Percentiles rank a stretch among this genome's conserved stretches.
phyloP scores from a whole-genome alignment of 2,113 vertebrate genomes.

The Gadus chalcogrammus region DNA sequence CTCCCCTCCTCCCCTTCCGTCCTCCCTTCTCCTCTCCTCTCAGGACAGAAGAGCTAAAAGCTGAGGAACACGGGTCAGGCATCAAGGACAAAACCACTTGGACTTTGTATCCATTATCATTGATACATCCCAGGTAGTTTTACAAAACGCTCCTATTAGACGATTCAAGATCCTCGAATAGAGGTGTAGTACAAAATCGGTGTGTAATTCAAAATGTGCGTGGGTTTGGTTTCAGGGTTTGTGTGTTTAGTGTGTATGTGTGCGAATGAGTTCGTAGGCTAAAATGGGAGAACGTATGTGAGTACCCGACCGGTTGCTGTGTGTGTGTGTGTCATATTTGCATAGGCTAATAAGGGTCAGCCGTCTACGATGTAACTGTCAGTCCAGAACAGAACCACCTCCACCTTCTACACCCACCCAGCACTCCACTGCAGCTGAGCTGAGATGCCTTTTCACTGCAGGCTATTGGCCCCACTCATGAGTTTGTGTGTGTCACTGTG shows the following conservation, averaged over 20 bases:
- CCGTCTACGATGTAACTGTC: slow-evolving; percentile 18
- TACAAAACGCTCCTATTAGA: background rate
- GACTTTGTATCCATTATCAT: background rate
- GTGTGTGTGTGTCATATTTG: slow-evolving; percentile 43
- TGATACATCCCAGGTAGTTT: background rate
- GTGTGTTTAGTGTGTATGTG: background rate
- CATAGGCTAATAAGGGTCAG: slow-evolving; percentile 64
- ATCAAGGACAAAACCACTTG: background rate
- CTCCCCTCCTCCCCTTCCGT: background rate
- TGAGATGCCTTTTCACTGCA: too few species aligned
- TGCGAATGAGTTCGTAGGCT: slow-evolving; percentile 8
- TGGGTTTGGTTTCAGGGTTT: background rate
- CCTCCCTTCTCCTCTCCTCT: background rate
- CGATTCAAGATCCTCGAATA: too few species aligned
- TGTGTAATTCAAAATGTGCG: too few species aligned
- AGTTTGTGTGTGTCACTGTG: background rate
- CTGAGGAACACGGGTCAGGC: background rate
- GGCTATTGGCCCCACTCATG: background rate
- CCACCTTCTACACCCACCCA: background rate
- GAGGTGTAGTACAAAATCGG: too few species aligned
- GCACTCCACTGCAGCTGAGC: background rate
- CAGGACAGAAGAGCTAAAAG: background rate
- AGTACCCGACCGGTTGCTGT: slow-evolving; percentile 34
- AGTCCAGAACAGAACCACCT: slow-evolving; percentile 9
- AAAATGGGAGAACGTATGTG: background rate